phyloP scores from a whole-genome alignment of 2,797 vertebrate genomes.

The Orestias chungarensis region DNA sequence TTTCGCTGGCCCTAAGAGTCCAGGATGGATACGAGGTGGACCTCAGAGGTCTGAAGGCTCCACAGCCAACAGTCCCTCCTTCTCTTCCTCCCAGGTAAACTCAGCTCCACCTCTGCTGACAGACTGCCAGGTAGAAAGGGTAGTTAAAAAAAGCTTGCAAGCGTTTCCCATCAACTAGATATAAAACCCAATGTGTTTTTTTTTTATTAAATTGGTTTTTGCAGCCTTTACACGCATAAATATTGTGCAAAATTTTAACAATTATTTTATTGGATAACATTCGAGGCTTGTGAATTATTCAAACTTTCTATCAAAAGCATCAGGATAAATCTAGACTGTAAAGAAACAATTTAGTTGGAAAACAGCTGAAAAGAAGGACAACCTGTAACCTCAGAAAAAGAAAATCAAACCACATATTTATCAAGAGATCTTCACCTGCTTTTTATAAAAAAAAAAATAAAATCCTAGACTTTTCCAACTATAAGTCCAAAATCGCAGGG shows the following conservation, averaged over 20 bases:
- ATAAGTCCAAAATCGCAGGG: neutral
- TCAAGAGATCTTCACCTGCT: neutral
- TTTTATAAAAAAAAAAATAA: neutral
- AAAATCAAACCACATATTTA: neutral
- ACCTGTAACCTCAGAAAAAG: neutral
- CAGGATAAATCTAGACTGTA: neutral
- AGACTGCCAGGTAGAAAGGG: neutral
- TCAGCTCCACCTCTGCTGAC: constrained; percentile 3
- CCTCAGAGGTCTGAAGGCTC: constrained; percentile 65
- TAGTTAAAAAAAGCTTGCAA: too few relatives aligned
- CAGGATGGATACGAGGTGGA: constrained; percentile 66
- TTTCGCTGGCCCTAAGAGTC: constrained; percentile 54
- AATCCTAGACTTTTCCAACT: neutral
- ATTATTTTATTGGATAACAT: neutral
- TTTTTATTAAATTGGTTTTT: too few relatives aligned
- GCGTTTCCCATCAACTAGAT: too few relatives aligned
- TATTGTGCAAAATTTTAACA: neutral
- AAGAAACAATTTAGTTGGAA: neutral
- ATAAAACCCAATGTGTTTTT: too few relatives aligned
- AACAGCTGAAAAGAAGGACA: neutral
- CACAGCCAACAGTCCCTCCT: constrained; percentile 32
- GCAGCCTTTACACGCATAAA: neutral
- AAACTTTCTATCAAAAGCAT: neutral
- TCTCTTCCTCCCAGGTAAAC: constrained; percentile 79
- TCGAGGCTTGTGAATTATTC: neutral